Conservation (phyloP, 2,888 invertebrate genomes). For the Phengaris arion region DNA sequence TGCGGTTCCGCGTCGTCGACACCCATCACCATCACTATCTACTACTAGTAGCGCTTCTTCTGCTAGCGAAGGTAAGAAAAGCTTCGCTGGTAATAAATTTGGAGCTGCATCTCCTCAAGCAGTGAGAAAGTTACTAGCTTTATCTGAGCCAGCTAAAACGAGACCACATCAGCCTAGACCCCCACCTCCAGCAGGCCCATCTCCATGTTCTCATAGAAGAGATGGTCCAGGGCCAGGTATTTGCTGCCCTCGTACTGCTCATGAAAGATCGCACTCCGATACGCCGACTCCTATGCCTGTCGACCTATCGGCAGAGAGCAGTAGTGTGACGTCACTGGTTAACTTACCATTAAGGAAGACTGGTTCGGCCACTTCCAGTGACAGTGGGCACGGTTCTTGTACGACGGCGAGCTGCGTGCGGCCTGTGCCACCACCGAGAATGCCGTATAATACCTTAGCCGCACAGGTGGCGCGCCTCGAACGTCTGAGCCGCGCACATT, state of each 20-base stretch:
- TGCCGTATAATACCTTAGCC: conserved; percentile 88
- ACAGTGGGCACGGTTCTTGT: conserved; percentile 92
- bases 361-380: conserved; percentile 94
- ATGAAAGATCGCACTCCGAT: conserved; percentile 94
- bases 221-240: conserved; percentile 77
- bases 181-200: conserved; percentile 82
- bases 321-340: conserved; percentile 95
- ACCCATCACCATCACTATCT: conserved; percentile 95
- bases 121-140: conserved; percentile 94
- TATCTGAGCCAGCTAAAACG: conserved; percentile 93
- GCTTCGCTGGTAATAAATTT: conserved; percentile 83
- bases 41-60: conserved; percentile 95
- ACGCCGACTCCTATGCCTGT: conserved; percentile 91
- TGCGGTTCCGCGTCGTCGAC: conserved; percentile 85
- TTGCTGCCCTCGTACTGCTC: conserved; percentile 82
- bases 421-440: conserved; percentile 83
- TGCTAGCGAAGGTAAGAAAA: conserved; percentile 86
- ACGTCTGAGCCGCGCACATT: conserved; percentile 89
- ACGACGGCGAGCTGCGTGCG: conserved; percentile 71
- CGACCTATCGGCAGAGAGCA: conserved; percentile 95
- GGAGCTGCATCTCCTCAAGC: conserved; percentile 98
- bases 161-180: conserved; percentile 91
- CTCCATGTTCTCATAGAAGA: conserved; percentile 82
- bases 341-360: conserved; percentile 94
- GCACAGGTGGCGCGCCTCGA: conserved; percentile 92